phyloP scores from a whole-genome alignment of 2,888 invertebrate genomes.

The Aphidoletes aphidimyza region DNA sequence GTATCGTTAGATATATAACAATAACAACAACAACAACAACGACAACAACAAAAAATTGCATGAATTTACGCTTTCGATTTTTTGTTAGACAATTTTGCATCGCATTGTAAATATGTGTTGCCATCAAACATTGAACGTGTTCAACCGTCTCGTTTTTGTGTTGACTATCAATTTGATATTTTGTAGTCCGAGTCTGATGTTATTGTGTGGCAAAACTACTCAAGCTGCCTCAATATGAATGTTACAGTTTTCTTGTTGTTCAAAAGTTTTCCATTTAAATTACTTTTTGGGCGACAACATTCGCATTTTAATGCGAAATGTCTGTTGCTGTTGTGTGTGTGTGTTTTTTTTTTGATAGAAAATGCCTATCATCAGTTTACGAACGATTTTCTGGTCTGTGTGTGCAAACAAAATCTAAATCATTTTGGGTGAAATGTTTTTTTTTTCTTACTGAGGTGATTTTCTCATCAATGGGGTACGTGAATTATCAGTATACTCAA shows the following conservation, averaged over 20 bases:
- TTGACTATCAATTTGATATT: neutral
- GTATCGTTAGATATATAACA: slow-evolving; percentile 19
- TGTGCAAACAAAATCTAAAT: too few relatives aligned
- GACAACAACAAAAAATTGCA: neutral
- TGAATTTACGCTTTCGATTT: slow-evolving; percentile 30
- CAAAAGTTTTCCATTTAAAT: slow-evolving; percentile 8
- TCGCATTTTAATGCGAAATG: neutral
- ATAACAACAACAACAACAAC: too few relatives aligned
- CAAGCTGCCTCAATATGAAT: too few relatives aligned
- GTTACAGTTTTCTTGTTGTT: neutral
- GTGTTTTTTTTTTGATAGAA: too few relatives aligned
- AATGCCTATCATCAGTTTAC: slow-evolving; percentile 15
- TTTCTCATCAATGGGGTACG: slow-evolving; percentile 11
- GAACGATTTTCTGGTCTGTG: too few relatives aligned
- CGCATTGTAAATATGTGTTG: neutral
- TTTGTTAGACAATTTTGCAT: neutral
- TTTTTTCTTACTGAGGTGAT: neutral
- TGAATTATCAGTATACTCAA: neutral
- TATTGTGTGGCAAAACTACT: neutral
- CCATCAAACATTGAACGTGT: neutral
- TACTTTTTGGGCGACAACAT: neutral
- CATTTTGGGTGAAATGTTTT: too few relatives aligned
- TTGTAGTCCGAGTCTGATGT: too few relatives aligned
- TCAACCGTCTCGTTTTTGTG: neutral
- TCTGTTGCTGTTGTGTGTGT: too few relatives aligned